Evolutionary conservation across 2,888 invertebrate genomes (phyloP).

Genomic region (Pachycephus smyrnensis): DNA sequence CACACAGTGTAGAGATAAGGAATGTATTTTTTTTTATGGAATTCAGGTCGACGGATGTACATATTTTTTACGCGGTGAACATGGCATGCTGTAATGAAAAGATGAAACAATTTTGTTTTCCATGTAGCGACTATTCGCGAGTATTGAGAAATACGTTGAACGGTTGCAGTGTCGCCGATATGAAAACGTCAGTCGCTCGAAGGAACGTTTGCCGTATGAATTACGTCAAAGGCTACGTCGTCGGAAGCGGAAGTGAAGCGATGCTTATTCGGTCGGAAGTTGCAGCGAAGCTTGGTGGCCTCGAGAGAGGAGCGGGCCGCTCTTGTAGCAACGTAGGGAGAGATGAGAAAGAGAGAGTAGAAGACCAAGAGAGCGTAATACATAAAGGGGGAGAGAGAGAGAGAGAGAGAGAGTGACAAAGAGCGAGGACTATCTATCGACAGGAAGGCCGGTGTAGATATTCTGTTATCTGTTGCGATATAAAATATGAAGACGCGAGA

Average conservation of each 20-base stretch:
- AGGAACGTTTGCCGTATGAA: conserved; percentile 8
- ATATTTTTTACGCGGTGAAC: too few species aligned
- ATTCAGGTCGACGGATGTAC: too few species aligned
- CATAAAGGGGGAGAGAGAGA: conserved; percentile 23
- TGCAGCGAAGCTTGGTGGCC: conserved; percentile 52
- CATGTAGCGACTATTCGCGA: too few species aligned
- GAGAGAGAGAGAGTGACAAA: conserved; percentile 22
- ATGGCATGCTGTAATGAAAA: too few species aligned
- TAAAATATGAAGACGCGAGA: conserved; percentile 28
- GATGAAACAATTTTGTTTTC: too few species aligned
- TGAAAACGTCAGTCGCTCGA: too few species aligned
- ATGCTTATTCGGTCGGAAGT: conserved; percentile 61
- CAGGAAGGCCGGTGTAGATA: conserved; percentile 61
- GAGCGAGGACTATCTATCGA: conserved; percentile 44
- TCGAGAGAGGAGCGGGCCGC: conserved; percentile 32
- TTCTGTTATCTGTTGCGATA: conserved; percentile 38
- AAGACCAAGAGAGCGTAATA: conserved; percentile 21
- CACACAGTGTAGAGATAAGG: too few species aligned
- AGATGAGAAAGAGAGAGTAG: conserved; percentile 19
- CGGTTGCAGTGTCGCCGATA: too few species aligned
- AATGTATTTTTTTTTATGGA: too few species aligned
- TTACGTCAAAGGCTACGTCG: conserved; percentile 58
- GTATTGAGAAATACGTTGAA: too few species aligned
- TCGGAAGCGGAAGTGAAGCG: conserved; percentile 60
- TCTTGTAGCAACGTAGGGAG: conserved; percentile 30